Conservation (phyloP, 1,140 invertebrate genomes). For the Arion vulgaris region DNA sequence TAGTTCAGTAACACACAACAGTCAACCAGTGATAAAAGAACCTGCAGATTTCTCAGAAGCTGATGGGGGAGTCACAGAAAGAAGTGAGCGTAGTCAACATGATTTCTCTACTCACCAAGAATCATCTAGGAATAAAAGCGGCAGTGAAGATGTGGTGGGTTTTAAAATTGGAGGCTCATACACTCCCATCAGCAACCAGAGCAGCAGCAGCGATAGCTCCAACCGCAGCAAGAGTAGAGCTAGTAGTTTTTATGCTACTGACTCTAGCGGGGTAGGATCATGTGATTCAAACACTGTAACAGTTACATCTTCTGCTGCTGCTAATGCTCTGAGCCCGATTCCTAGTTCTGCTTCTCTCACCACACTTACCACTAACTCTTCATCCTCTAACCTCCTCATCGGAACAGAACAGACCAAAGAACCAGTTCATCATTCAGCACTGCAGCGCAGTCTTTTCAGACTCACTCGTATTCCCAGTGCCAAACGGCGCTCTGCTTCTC, state of each 20-base stretch:
- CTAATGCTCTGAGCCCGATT: constrained; percentile 25
- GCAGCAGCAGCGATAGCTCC: constrained; percentile 67
- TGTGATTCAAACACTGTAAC: constrained; percentile 80
- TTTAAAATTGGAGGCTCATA: constrained; percentile 32
- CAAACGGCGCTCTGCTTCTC: constrained; percentile 45
- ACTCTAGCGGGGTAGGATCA: constrained; percentile 83
- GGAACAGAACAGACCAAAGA: constrained; percentile 42
- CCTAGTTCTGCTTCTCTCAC: constrained; percentile 43
- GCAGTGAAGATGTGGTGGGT: constrained; percentile 45
- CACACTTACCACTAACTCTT: constrained; percentile 59
- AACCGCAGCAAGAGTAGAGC: constrained; percentile 69
- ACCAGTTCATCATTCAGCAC: constrained; percentile 63
- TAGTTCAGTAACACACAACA: not conserved
- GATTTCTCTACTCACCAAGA: not conserved
- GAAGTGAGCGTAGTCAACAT: not conserved
- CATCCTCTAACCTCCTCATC: constrained; percentile 20
- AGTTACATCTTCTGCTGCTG: not conserved
- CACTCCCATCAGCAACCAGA: constrained; percentile 37
- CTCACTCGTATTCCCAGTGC: constrained; percentile 66
- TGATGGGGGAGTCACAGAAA: not conserved
- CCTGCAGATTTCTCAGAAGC: not conserved
- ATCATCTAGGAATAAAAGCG: constrained; percentile 36
- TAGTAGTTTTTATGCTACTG: constrained; percentile 79
- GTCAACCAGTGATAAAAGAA: not conserved
- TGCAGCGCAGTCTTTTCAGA: constrained; percentile 61